Evolutionary conservation across 2,888 invertebrate species (phyloP), one percentile per base, ranked within the genome.

Genomic region (Trimorus sp.): DNA sequence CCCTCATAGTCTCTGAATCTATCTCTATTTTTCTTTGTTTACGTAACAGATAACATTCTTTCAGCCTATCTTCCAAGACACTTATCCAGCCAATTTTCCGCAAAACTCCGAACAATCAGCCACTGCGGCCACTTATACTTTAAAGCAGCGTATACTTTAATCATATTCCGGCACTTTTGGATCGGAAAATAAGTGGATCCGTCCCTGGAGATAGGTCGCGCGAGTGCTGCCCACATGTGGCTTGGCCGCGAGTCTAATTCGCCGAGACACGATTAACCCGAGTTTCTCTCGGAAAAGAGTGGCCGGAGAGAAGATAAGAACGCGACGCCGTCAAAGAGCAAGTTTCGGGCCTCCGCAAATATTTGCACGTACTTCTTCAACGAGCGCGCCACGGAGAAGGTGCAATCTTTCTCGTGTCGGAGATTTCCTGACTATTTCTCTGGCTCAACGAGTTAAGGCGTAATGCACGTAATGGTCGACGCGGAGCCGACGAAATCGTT

Each of bases 361-460:
- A 79, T 79, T 79, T 79, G 79, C 79, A 79, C 79, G 73, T 73
- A 79, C 66, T 66, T 70, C 63, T 63, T 58, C 59, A 65, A 65
- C 65, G 63, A 78, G 78, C 59, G 37, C 42, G 51, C 65, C 36
- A 71, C 78, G 14, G 56, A 65, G 70, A 42, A 78, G 68, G 68
- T 74, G 74, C 79, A 74, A 79, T 79, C 73, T 79, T 73, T 79
- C 79, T 74, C 68, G 62, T 73, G 66, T 79, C 66, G 56, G 38
- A 68, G 73, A 66, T 79, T 79, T 62, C 54, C 68, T 36, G 66
- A 40, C 73, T 62, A 68, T 79, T 78, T 71, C 71, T 71, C 71
- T 40, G 59, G 78, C 71, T 71, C 78, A 60, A 59, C 66, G 60
- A 63, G 77, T 62, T 49, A 38, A 69, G 26, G 56, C 69, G 40